phyloP scores from a whole-genome alignment of 2,797 vertebrate genomes.

The Philypnodon macrostomus region DNA sequence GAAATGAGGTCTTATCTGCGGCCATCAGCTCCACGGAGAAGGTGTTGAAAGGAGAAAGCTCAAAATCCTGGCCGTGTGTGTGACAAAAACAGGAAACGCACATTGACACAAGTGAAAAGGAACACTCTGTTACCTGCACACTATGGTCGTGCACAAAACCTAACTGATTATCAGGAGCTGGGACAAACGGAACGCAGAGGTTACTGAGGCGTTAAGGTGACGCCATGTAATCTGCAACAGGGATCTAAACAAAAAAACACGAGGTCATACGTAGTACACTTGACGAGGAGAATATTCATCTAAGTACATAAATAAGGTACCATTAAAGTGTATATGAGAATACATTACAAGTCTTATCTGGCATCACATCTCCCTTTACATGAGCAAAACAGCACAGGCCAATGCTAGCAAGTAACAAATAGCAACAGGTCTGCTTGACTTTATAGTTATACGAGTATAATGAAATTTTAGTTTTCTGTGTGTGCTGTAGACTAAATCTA shows the following conservation, averaged over 20 bases:
- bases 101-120: constrained; percentile 50
- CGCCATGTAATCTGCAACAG: constrained; percentile 19
- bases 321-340: too few relatives aligned
- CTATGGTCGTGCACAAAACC: constrained; percentile 5
- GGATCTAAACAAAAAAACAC: constrained; percentile 23
- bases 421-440: too few relatives aligned
- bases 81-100: constrained; percentile 51
- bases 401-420: too few relatives aligned
- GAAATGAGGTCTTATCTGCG: constrained; percentile 48
- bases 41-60: constrained; percentile 65
- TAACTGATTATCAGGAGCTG: constrained; percentile 22
- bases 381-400: too few relatives aligned
- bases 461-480: too few relatives aligned
- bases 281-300: not conserved
- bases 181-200: constrained; percentile 21
- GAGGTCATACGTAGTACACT: not conserved
- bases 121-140: constrained; percentile 32
- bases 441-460: too few relatives aligned
- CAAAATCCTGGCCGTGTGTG: constrained; percentile 49
- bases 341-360: too few relatives aligned
- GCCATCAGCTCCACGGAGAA: constrained; percentile 45
- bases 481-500: too few relatives aligned
- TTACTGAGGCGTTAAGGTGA: constrained; percentile 39
- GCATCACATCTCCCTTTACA: too few relatives aligned
- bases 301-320: not conserved